Base-by-base conservation (phyloP, 2,113 vertebrate genomes). In the Siniperca knerii region DNA sequence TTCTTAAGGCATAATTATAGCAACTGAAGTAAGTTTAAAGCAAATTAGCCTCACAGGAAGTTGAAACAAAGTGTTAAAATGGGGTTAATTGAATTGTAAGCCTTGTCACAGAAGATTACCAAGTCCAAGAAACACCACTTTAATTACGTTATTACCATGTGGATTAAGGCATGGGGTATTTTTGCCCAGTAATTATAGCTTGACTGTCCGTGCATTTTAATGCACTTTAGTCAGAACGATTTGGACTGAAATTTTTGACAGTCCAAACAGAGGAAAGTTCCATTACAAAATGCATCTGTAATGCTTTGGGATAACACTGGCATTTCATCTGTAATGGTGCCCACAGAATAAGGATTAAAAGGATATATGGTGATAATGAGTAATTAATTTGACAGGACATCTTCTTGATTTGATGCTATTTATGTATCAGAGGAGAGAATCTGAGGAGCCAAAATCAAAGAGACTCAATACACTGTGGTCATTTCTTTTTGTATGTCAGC, bases 81-180 rank as follows among this genome's bases (percentile, higher is more conserved):
- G 69, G 91, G 94, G 95, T 96, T 96, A 96, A 96, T 95, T 96
- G 93, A 96, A 96, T 95, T 92, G 92, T 94, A 94, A 95, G 94
- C 87, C 95, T 95, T 93, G 94, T 95, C 93, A 93, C 92, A 90
- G 94, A 94, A 95, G 94, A 96, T 95, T 96, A 94, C 91, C 92
- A 92, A 92, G 87, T 90, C 82, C 90, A 84, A 90, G 90, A 96
- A 96, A 95, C 90, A 92, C 77, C 87, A 87, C 93, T 95, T 95
- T 95, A 95, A 96, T 96, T 95, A 94, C 82, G 82, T 93, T 94
- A 95, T 96, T 95, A 95, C 87, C 93, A 92, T 84, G 92, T 94
- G 94, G 93, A 96, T 95, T 95, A 94, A 95, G 89, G 90, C 94
- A 87, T 80, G 55, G 88, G 87, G 83, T 94, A 89, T 93, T 95